Conservation (phyloP, 2,113 vertebrate genomes). For the Pangasianodon gigas region DNA sequence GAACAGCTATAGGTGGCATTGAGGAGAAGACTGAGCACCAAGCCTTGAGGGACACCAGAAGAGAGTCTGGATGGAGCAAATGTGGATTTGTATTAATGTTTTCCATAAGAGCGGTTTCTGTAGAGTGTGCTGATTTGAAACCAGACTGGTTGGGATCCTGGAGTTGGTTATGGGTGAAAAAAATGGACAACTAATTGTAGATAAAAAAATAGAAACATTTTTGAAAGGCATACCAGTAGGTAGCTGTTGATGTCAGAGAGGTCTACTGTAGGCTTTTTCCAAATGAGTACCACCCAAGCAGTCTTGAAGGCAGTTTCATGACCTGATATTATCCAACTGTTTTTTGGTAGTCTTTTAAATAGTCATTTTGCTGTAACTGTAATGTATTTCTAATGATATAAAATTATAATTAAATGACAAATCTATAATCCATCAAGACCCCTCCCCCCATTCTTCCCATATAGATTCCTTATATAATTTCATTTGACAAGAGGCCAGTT, state of each 20-base stretch:
- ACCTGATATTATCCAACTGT: not conserved
- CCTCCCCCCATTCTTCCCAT: not conserved
- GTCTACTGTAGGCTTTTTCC: not conserved
- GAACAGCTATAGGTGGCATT: not conserved
- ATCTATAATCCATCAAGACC: not conserved
- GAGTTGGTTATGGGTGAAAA: not conserved
- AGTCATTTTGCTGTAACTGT: not conserved
- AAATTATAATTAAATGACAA: not conserved
- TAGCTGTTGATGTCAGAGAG: not conserved
- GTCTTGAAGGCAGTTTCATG: not conserved
- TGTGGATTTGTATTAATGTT: not conserved
- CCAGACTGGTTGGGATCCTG: not conserved
- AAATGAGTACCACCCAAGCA: not conserved
- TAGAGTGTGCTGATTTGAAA: not conserved
- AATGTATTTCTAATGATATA: not conserved
- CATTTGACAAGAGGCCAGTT: constrained; percentile 16
- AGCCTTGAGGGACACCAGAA: not conserved
- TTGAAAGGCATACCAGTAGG: not conserved
- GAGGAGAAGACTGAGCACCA: not conserved
- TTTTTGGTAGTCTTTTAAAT: not conserved
- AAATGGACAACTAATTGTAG: not conserved
- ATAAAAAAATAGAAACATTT: not conserved
- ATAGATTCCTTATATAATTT: not conserved
- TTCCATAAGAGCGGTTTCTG: not conserved
- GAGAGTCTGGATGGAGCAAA: not conserved